phyloP scores from a whole-genome alignment of 2,113 vertebrate genomes.

The Opisthocomus hoazin region DNA sequence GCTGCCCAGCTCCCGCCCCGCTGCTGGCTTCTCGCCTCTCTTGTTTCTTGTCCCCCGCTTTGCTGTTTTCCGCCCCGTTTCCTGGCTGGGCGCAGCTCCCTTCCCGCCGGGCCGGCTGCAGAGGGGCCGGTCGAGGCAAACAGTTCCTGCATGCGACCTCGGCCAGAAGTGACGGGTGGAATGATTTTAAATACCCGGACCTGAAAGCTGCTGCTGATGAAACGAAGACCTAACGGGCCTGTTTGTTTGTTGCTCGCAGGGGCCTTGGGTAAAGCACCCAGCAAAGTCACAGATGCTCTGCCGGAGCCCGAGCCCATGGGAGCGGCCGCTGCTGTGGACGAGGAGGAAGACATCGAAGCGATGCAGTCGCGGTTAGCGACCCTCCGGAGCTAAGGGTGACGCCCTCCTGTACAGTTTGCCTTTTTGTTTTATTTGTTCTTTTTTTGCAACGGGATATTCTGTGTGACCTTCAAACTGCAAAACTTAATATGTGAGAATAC shows the following conservation, averaged over 20 bases:
- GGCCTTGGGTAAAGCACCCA: constrained; percentile 94
- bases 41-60: not conserved
- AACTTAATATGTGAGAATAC: not conserved
- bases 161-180: accelerated
- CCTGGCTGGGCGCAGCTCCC: not conserved
- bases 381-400: constrained; percentile 81
- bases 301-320: constrained; percentile 78
- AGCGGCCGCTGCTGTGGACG: constrained; percentile 80
- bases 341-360: constrained; percentile 91
- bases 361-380: constrained; percentile 95
- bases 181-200: not conserved
- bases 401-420: not conserved
- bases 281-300: constrained; percentile 91
- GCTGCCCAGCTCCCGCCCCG: not conserved
- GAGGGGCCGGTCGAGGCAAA: too few relatives aligned
- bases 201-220: not conserved
- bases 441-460: too few relatives aligned
- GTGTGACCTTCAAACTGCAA: not conserved
- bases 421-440: not conserved
- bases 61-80: not conserved
- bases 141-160: too few relatives aligned
- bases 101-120: accelerated
- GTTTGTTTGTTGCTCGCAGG: constrained; percentile 68
- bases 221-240: not conserved
- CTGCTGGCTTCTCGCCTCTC: accelerated